Evolutionary conservation across 1,140 invertebrate species (phyloP).

Genomic region (Idris sp.): DNA sequence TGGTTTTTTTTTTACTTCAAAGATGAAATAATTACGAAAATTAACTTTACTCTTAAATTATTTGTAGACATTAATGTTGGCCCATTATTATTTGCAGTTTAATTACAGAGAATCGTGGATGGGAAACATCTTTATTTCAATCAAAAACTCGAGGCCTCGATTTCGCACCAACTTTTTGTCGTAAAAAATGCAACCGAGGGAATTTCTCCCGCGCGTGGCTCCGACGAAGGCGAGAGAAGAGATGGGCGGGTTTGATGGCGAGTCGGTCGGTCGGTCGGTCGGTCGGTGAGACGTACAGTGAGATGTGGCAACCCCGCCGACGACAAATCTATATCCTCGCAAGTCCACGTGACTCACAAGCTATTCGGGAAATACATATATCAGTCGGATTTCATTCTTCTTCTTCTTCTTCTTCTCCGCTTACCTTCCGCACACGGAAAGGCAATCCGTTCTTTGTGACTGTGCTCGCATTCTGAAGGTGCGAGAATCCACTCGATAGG

Average conservation of each 20-base stretch:
- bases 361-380: conserved; percentile 64
- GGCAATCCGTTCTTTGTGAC: conserved; percentile 47
- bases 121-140: too few relatives aligned
- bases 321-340: conserved; percentile 69
- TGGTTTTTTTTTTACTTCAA: too few relatives aligned
- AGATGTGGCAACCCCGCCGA: conserved; percentile 65
- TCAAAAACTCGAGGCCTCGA: too few relatives aligned
- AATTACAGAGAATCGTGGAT: too few relatives aligned
- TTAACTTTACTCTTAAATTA: too few relatives aligned
- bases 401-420: conserved; percentile 32
- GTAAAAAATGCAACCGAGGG: conserved; percentile 14
- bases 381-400: conserved; percentile 64
- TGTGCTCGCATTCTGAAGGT: conserved; percentile 36
- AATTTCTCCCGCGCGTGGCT: conserved; percentile 32
- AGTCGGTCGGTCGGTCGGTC: conserved; percentile 19
- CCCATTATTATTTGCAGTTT: too few relatives aligned
- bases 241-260: conserved; percentile 39
- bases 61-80: too few relatives aligned
- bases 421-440: conserved; percentile 22
- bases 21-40: too few relatives aligned
- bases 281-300: conserved; percentile 5
- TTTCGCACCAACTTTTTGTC: neutral
- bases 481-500: conserved; percentile 50
- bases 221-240: conserved; percentile 24
- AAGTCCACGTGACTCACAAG: conserved; percentile 69